Conservation (phyloP, 1,140 invertebrate species). For the Xylocopa sonorina region DNA sequence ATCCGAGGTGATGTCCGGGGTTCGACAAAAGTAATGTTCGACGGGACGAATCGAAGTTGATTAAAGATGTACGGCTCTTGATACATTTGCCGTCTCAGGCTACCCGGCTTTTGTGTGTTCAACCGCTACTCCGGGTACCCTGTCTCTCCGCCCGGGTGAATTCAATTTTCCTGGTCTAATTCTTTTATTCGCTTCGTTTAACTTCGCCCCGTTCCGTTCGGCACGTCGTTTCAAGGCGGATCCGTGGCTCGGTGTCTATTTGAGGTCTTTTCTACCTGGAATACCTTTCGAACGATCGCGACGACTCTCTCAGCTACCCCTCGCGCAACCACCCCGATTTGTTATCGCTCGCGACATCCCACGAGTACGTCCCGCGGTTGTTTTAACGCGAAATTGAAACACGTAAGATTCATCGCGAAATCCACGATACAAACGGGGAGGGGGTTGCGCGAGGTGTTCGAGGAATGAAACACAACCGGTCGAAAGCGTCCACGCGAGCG, state of each 20-base stretch:
- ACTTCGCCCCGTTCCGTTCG: conserved; percentile 36
- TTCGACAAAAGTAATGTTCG: conserved; percentile 5
- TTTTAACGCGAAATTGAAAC: background rate
- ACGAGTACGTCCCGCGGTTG: background rate
- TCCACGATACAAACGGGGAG: no score
- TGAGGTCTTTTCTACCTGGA: conserved; percentile 35
- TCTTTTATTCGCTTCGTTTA: conserved; percentile 54
- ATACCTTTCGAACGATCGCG: conserved; percentile 25
- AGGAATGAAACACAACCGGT: no score
- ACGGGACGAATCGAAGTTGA: conserved; percentile 45
- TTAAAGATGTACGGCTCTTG: conserved; percentile 44
- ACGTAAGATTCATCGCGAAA: background rate
- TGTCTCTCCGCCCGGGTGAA: conserved; percentile 28
- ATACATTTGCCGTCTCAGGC: conserved; percentile 29
- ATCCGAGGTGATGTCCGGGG: background rate
- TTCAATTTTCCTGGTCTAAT: conserved; percentile 54
- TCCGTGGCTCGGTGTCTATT: conserved; percentile 40
- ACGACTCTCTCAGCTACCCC: background rate
- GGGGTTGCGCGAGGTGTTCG: no score
- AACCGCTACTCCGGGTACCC: conserved; percentile 10
- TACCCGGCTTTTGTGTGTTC: conserved; percentile 33
- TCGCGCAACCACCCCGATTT: background rate
- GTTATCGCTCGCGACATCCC: no score
- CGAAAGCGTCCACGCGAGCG: background rate
- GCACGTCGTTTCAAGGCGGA: conserved; percentile 42